phyloP scores from a whole-genome alignment of 2,113 vertebrate species.

The Saguinus imperator region DNA sequence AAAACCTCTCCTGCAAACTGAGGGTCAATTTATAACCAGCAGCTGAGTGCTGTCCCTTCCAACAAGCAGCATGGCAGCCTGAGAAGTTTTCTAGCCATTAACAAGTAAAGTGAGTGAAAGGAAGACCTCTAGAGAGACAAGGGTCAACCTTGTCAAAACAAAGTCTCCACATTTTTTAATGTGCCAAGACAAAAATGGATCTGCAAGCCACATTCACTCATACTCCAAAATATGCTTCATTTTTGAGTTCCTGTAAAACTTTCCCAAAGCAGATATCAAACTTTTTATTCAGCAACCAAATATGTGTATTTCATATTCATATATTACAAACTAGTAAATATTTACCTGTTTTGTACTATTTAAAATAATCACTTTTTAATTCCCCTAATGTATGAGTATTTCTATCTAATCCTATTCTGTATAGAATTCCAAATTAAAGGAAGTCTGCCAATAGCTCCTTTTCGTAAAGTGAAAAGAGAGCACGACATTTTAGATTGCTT shows the following conservation, averaged over 20 bases:
- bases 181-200: neutral
- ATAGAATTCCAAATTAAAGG: neutral
- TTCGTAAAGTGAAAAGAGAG: slow-evolving; percentile 9
- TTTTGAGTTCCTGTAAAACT: neutral
- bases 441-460: neutral
- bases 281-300: neutral
- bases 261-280: neutral
- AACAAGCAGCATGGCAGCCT: neutral
- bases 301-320: neutral
- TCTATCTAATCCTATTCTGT: neutral
- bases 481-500: neutral
- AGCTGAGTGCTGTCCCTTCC: neutral
- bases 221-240: neutral
- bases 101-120: neutral
- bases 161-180: neutral
- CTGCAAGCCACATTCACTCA: neutral
- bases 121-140: neutral
- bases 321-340: neutral
- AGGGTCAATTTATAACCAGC: neutral
- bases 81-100: neutral
- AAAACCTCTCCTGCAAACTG: neutral
- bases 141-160: neutral
- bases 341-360: neutral
- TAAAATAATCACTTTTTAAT: neutral
- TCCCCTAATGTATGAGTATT: neutral